These are phyloP conservation scores for Staurois parvus DNA, from an alignment of 2,797 vertebrate species.

Conservation along the genomic window DNA sequence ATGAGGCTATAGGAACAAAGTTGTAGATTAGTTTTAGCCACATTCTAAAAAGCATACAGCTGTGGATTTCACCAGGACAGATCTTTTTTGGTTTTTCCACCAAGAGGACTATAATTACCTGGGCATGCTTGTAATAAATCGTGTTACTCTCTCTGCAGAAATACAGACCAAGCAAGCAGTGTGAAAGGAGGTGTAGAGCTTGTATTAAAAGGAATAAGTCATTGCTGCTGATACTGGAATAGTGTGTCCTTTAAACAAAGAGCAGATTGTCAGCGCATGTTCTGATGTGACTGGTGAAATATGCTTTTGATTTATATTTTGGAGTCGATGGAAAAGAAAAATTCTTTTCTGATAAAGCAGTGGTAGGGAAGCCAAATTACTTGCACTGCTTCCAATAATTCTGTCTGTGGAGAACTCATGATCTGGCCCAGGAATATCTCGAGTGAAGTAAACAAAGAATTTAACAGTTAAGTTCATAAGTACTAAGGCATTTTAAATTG, in stretches of 20 bases:
- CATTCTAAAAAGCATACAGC: no score
- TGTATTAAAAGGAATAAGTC: conserved; percentile 22
- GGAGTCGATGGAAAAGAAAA: conserved; percentile 21
- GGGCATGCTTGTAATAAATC: background rate
- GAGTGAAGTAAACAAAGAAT: conserved; percentile 27
- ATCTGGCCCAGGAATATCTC: conserved; percentile 7
- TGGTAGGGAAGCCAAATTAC: conserved; percentile 19
- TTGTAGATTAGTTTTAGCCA: no score
- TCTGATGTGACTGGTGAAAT: conserved; percentile 51
- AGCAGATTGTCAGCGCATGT: conserved; percentile 26
- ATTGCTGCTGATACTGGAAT: conserved; percentile 5
- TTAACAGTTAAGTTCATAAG: background rate
- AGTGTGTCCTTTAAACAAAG: conserved; percentile 49
- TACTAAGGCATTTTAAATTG: background rate
- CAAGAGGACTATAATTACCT: background rate
- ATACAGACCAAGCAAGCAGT: conserved; percentile 22
- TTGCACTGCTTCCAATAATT: conserved; percentile 14
- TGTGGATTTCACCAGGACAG: background rate
- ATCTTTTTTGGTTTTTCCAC: background rate
- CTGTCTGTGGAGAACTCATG: conserved; percentile 21
- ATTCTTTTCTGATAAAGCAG: background rate
- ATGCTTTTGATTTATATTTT: conserved; percentile 56
- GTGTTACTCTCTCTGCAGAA: background rate
- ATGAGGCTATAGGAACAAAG: no score
- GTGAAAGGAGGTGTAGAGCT: conserved; percentile 38